A percentile compares a stretch with the other conserved stretches of the same genome.
These are phyloP conservation scores for Pyrocephalus nanus DNA, from an alignment of 2,797 vertebrate genomes.

Conservation along the genomic window DNA sequence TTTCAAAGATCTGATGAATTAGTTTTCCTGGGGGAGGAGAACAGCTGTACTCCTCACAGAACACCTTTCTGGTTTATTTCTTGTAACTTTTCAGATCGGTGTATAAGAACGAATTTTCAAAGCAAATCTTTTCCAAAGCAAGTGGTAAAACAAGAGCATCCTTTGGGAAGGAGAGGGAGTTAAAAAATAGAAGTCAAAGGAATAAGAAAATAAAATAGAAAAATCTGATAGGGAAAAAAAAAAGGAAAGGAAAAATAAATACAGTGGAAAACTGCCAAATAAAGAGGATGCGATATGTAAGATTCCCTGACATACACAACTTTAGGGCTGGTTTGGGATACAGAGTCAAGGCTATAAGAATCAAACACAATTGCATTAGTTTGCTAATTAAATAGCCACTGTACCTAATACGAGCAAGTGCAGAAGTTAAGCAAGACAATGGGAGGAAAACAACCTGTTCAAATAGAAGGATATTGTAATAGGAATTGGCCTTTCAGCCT, in stretches of 20 bases:
- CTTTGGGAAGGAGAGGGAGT: not conserved
- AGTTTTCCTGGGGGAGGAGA: conserved; percentile 47
- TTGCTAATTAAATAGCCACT: conserved; percentile 52
- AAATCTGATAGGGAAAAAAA: not conserved
- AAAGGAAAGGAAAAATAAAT: not conserved
- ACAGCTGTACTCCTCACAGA: conserved; percentile 43
- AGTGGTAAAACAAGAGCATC: not conserved
- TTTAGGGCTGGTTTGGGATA: not conserved
- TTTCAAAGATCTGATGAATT: conserved; percentile 49
- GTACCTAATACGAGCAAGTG: not conserved
- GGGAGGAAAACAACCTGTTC: not conserved
- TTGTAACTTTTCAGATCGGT: conserved; percentile 12
- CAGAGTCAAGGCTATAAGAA: not conserved
- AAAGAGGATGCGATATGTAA: not conserved
- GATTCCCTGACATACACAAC: not conserved
- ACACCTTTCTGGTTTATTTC: conserved; percentile 40
- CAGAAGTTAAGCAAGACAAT: not conserved
- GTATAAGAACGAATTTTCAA: conserved; percentile 14
- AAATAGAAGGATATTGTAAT: not conserved
- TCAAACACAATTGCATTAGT: not conserved
- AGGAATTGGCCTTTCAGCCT: not conserved
- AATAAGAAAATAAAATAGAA: not conserved
- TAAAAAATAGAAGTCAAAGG: not conserved
- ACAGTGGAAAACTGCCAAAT: not conserved
- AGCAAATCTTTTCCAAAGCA: not conserved